phyloP scores from a whole-genome alignment of 2,113 vertebrate genomes.

The Burhinus bistriatus region DNA sequence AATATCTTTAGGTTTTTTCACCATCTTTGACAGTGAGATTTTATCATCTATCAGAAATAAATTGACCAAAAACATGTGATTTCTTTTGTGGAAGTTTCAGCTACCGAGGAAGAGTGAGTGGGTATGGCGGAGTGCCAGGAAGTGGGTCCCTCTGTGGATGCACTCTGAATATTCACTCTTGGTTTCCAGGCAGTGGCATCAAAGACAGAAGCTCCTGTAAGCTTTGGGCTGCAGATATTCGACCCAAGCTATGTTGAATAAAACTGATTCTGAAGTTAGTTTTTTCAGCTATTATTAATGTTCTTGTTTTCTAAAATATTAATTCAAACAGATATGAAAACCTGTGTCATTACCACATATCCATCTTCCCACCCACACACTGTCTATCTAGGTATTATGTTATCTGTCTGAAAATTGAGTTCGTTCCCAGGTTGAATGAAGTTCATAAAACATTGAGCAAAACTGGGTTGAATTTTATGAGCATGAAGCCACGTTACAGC shows the following conservation, averaged over 20 bases:
- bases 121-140: neutral
- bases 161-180: neutral
- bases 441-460: constrained; percentile 6
- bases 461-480: constrained; percentile 6
- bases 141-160: neutral
- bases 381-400: neutral
- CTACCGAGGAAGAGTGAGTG: neutral
- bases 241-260: neutral
- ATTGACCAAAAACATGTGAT: neutral
- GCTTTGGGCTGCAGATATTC: neutral
- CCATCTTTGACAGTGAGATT: neutral
- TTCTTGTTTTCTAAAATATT: constrained; percentile 19
- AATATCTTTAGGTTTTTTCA: neutral
- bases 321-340: neutral
- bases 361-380: neutral
- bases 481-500: neutral
- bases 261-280: neutral
- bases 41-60: neutral
- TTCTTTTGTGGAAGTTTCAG: neutral
- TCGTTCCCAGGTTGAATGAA: neutral
- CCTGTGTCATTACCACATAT: neutral
- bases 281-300: constrained; percentile 30
- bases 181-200: neutral
- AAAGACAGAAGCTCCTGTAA: neutral
- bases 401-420: constrained; percentile 21